A percentile compares a stretch with the other conserved stretches of the same genome.
Evolutionary conservation across 2,888 invertebrate genomes (phyloP).

Genomic region (Heliconius aoede): DNA sequence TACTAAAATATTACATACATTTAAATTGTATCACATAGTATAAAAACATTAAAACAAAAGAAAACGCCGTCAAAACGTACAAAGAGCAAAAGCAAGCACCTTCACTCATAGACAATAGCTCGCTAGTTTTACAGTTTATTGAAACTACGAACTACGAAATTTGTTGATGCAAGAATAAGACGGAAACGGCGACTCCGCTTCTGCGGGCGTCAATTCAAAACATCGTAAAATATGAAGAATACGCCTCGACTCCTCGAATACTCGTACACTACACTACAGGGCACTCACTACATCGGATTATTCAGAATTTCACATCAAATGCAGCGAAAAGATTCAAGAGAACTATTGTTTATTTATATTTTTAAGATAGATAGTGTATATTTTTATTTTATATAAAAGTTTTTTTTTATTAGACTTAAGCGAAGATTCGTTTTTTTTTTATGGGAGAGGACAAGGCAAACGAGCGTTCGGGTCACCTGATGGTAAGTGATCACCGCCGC

Average conservation of each 20-base stretch:
- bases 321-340: slow-evolving; percentile 36
- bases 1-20: background rate
- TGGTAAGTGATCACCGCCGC: too few relatives aligned
- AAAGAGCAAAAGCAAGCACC: slow-evolving; percentile 49
- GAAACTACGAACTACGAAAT: slow-evolving; percentile 53
- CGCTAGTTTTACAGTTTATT: slow-evolving; percentile 56
- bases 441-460: too few relatives aligned
- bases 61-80: slow-evolving; percentile 45
- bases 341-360: background rate
- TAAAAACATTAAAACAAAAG: slow-evolving; percentile 37
- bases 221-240: slow-evolving; percentile 77
- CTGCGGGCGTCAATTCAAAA: slow-evolving; percentile 74
- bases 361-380: background rate
- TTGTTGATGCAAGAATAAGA: slow-evolving; percentile 52
- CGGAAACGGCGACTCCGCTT: slow-evolving; percentile 57
- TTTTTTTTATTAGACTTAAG: too few relatives aligned
- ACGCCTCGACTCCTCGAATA: slow-evolving; percentile 20
- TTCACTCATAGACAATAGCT: slow-evolving; percentile 47
- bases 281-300: slow-evolving; percentile 31
- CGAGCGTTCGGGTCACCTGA: too few relatives aligned
- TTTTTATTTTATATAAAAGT: background rate
- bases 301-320: slow-evolving; percentile 43
- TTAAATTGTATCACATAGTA: slow-evolving; percentile 19
- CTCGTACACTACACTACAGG: too few relatives aligned
- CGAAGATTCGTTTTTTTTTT: too few relatives aligned